Conservation (phyloP, 1,140 invertebrate genomes). For the Pissodes strobi region DNA sequence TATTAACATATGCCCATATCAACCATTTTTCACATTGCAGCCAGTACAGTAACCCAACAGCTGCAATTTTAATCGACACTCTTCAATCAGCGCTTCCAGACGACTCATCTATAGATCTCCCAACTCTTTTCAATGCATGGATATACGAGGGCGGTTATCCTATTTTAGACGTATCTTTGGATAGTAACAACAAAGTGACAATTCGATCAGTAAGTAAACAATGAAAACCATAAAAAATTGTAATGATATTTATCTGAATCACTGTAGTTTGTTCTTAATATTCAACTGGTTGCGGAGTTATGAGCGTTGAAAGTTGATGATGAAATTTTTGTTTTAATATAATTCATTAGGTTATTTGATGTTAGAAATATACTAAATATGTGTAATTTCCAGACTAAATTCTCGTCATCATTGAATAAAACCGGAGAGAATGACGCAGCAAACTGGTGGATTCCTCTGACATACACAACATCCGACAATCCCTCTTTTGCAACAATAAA, state of each 20-base stretch:
- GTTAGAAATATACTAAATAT: no score
- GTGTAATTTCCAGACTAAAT: conserved; percentile 37
- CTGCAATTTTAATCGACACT: background rate
- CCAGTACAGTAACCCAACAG: background rate
- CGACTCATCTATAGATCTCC: conserved; percentile 47
- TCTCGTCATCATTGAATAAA: conserved; percentile 22
- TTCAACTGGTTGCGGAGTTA: no score
- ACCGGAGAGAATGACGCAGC: background rate
- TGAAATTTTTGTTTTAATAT: no score
- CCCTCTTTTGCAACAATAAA: conserved; percentile 61
- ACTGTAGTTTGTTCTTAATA: no score
- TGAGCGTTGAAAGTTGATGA: no score
- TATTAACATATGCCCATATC: no score
- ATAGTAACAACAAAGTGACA: conserved; percentile 8
- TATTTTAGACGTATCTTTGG: conserved; percentile 8
- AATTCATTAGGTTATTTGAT: no score
- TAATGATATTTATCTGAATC: conserved; percentile 1
- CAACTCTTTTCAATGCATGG: conserved; percentile 54
- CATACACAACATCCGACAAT: conserved; percentile 23
- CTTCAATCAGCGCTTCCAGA: background rate
- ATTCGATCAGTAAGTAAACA: conserved; percentile 4
- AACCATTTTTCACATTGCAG: no score
- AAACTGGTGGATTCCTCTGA: conserved; percentile 32
- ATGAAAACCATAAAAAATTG: no score
- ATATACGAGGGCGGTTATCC: conserved; percentile 22